Base-by-base conservation (phyloP, 2,797 vertebrate genomes). In the Gambelia wislizenii region DNA sequence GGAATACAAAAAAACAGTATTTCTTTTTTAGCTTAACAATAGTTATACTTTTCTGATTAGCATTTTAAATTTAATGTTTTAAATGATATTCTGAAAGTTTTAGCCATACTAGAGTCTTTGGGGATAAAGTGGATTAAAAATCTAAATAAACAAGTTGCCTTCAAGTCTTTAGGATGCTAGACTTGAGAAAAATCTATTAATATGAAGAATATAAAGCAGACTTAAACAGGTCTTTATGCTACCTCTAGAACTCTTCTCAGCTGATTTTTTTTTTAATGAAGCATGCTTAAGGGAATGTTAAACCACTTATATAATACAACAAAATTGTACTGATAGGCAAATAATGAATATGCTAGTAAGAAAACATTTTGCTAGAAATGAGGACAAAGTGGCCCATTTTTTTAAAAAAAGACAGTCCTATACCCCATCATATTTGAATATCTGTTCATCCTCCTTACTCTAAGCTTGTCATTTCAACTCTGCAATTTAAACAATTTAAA, bases 251-350 rank as follows among this genome's bases (percentile, higher is more conserved):
- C 39, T 30, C 27, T 64, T 64, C 59, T 82, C 27, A 82, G 18
- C 54, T 27, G 36, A 36, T 33, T 67, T 78, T 30, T 78, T 49
- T 75, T 44, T 4, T 44, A 52, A 59, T 39, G 78, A 80, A 80
- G 78, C 78, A 80, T 80, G n/a, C 77, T 83, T n/a, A 49, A 61
- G 56, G 49, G n/a, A 81, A 81, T 59, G 54, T 39, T 39, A 59
- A 80, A 61, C 54, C 7, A 54, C 77, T 52, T 20, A 18, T n/a
- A 14, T 49, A 49, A 78, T 52, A 54, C 54, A 81, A 25, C 36
- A 2, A 27, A 81, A 7, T 20, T 27, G 18, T 9, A 81, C 12
- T 42, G 54, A 61, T 27, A 39, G 36, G 12, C 30, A 81, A 81
- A 39, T 1, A 52, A 79, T 79, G 13, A 25, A n/a, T 25, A 20